These are phyloP conservation scores for Chionomys nivalis DNA, from an alignment of 2,113 vertebrate species.

Conservation along the genomic window DNA sequence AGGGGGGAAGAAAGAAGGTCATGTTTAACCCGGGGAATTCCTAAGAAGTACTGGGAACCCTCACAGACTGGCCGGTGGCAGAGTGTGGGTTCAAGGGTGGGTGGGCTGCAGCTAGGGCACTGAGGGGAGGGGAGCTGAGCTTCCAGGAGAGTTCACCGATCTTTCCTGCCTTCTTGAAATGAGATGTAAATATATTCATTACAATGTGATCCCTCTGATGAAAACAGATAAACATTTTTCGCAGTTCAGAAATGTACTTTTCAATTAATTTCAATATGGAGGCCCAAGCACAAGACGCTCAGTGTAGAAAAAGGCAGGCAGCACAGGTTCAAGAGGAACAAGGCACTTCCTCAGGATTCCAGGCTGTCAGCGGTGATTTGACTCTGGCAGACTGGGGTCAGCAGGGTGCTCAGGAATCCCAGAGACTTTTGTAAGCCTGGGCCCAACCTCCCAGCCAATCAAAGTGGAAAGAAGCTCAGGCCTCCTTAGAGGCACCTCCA, in stretches of 20 bases:
- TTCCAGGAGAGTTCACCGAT: not conserved
- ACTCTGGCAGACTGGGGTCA: not conserved
- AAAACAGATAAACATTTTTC: conserved; percentile 85
- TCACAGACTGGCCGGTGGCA: not conserved
- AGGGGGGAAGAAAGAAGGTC: not conserved
- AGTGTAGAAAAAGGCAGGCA: not conserved
- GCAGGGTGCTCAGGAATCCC: not conserved
- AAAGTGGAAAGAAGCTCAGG: not conserved
- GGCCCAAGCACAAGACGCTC: conserved; percentile 47
- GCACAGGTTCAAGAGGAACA: fast-evolving
- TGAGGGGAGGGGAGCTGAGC: not conserved
- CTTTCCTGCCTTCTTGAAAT: conserved; percentile 75
- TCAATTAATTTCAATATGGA: conserved; percentile 85
- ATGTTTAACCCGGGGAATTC: fast-evolving
- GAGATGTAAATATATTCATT: conserved; percentile 87
- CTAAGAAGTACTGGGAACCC: not conserved
- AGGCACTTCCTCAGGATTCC: not conserved
- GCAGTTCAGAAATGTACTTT: conserved; percentile 80
- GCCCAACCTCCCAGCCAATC: fast-evolving
- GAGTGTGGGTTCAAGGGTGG: not conserved
- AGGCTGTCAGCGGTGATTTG: not conserved
- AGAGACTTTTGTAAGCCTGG: not conserved
- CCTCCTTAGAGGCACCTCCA: not conserved
- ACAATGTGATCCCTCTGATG: conserved; percentile 81
- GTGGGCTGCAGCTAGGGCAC: fast-evolving